Evolutionary conservation across 2,113 vertebrate genomes (phyloP).

Genomic region (Limnothrissa miodon): DNA sequence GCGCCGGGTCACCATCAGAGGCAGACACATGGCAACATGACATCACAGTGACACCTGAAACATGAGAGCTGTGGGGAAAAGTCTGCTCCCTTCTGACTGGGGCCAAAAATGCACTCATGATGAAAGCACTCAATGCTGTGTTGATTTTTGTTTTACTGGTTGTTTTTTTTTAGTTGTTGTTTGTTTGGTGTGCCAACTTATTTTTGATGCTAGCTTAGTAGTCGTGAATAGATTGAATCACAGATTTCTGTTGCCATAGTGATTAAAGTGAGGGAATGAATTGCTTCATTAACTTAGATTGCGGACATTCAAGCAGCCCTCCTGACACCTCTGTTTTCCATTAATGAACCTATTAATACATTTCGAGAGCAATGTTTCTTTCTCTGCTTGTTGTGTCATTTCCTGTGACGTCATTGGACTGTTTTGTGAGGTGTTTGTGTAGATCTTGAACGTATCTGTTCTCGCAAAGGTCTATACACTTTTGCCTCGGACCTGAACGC

Average conservation of each 20-base stretch:
- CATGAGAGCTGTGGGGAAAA: background rate
- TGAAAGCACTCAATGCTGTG: background rate
- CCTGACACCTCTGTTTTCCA: no score
- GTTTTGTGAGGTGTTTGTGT: background rate
- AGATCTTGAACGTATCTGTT: background rate
- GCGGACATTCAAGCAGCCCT: no score
- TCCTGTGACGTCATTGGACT: background rate
- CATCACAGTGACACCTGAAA: slow-evolving; percentile 15
- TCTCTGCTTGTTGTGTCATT: background rate
- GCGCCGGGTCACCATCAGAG: background rate
- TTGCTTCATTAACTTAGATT: no score
- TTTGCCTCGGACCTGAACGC: background rate
- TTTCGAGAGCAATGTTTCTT: background rate
- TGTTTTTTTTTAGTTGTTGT: background rate
- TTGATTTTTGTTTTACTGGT: no score
- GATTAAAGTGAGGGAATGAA: background rate
- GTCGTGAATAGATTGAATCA: background rate
- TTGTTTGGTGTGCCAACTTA: background rate
- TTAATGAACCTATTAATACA: background rate
- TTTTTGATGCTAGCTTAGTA: background rate
- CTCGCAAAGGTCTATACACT: background rate
- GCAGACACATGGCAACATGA: background rate
- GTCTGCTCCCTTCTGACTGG: background rate
- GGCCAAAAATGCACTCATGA: background rate
- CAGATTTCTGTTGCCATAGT: background rate